Evolutionary conservation across 1,140 invertebrate species (phyloP).

Genomic region (Orius laevigatus): DNA sequence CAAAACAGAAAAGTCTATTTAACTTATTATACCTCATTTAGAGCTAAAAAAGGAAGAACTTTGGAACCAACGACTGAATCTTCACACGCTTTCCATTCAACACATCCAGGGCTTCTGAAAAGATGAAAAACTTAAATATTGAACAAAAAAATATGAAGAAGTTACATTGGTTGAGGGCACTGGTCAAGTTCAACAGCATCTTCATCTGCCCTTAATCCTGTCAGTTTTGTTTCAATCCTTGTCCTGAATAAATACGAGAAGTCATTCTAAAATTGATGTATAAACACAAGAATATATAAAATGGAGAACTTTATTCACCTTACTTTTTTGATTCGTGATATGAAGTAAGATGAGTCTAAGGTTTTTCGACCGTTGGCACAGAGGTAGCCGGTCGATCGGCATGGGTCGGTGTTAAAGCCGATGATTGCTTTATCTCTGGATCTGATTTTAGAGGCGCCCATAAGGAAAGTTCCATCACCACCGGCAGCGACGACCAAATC

Average conservation of each 20-base stretch:
- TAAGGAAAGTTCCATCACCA: conserved; percentile 94
- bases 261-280: conserved; percentile 34
- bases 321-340: neutral
- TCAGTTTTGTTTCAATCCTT: conserved; percentile 58
- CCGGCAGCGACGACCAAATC: conserved; percentile 90
- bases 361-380: conserved; percentile 64
- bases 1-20: too few species aligned
- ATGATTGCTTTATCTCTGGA: conserved; percentile 72
- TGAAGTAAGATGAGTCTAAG: conserved; percentile 25
- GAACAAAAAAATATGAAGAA: neutral
- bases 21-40: conserved; percentile 75
- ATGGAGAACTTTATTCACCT: neutral
- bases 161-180: neutral
- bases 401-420: conserved; percentile 95
- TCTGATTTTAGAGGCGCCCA: conserved; percentile 73
- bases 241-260: conserved; percentile 71
- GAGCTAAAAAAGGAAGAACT: conserved; percentile 50
- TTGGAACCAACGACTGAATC: conserved; percentile 22
- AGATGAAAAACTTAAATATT: neutral
- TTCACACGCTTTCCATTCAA: too few species aligned
- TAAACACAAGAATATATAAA: neutral
- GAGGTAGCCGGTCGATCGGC: conserved; percentile 80
- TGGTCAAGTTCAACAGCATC: conserved; percentile 2
- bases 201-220: conserved; percentile 1
- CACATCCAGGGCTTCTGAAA: neutral